Evolutionary conservation across 2,113 vertebrate genomes (phyloP), one percentile per base, ranked within the genome.

Genomic region (Thunnus thynnus): DNA sequence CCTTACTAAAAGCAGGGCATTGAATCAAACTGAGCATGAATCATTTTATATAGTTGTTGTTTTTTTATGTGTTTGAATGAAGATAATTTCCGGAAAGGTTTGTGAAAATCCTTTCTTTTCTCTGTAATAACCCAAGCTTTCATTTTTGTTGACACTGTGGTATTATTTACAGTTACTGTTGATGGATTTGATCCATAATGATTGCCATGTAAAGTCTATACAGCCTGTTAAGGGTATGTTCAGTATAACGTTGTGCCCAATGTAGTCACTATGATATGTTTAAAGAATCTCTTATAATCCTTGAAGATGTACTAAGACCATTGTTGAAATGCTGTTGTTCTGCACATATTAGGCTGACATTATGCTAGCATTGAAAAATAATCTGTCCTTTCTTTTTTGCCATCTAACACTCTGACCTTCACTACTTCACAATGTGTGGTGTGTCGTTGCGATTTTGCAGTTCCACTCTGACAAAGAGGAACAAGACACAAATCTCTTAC

Each of bases 81-180:
- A 87, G 61, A 72, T 66, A 79, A 64, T 84, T 76, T 65, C 3
- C 64, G 60, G 27, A 1, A 30, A 30, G 27, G 27, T 30, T 30
- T 30, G 27, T 30, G 27, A 41, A 41, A 41, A 41, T 41, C 7
- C 22, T 32, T 41, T 9, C 5, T 50, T 60, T 54, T 13, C 4
- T 4, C 2, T 69, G 2, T 20, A 13, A 47, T 30, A 55, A 63
- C 10, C 12, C 47, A 4, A 18, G 9, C 18, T 47, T 77, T 41
- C 3, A 62, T 62, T 12, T 41, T 30, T 13, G 25, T 66, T 25
- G 50, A 50, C 47, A 12, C 16, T 1, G 10, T 25, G 7, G 22
- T 66, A 32, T 18, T 66, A 9, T 41, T 41, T 41, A 30, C 36
- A 41, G 6, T 41, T 9, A 9, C 2, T 32, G 3, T 17, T 32